These are phyloP conservation scores for Rhizomys pruinosus DNA, from an alignment of 2,113 vertebrate species.

Conservation along the genomic window DNA sequence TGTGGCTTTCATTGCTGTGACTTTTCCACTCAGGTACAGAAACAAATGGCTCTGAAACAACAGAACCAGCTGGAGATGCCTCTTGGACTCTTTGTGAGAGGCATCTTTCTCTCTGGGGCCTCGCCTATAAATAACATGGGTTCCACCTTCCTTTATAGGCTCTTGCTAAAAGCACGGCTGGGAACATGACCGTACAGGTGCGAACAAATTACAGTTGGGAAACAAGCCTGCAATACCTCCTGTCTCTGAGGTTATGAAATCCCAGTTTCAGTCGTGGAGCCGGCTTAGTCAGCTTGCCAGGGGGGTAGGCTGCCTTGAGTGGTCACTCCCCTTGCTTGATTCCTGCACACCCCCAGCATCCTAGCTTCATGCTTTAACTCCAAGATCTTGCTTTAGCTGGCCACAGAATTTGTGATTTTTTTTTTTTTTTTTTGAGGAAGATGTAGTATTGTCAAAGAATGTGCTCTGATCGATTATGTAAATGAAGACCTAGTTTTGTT, in stretches of 20 bases:
- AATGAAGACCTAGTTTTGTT: slow-evolving; percentile 40
- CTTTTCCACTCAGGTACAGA: slow-evolving; percentile 54
- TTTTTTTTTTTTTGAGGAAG: neutral
- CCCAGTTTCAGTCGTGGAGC: slow-evolving; percentile 70
- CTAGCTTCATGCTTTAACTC: neutral
- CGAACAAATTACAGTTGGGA: slow-evolving; percentile 79
- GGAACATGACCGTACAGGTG: slow-evolving; percentile 87
- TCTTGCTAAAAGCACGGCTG: slow-evolving; percentile 80
- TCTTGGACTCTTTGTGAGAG: slow-evolving; percentile 67
- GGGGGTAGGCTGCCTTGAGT: slow-evolving; percentile 55
- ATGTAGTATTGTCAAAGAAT: neutral
- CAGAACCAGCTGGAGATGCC: slow-evolving; percentile 62
- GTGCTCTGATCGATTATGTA: neutral
- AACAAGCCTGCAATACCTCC: slow-evolving; percentile 70
- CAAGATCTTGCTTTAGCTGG: neutral
- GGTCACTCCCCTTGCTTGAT: slow-evolving; percentile 47
- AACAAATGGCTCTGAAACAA: slow-evolving; percentile 62
- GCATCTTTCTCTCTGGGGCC: slow-evolving; percentile 78
- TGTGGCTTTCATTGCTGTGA: slow-evolving; percentile 38
- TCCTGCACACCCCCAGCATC: neutral
- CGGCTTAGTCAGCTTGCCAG: slow-evolving; percentile 35
- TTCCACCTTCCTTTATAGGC: slow-evolving; percentile 83
- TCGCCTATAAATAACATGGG: slow-evolving; percentile 80
- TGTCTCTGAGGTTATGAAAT: slow-evolving; percentile 75
- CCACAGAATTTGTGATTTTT: neutral